Base-by-base conservation (phyloP, 2,113 vertebrate genomes). In the Thomomys bottae region DNA sequence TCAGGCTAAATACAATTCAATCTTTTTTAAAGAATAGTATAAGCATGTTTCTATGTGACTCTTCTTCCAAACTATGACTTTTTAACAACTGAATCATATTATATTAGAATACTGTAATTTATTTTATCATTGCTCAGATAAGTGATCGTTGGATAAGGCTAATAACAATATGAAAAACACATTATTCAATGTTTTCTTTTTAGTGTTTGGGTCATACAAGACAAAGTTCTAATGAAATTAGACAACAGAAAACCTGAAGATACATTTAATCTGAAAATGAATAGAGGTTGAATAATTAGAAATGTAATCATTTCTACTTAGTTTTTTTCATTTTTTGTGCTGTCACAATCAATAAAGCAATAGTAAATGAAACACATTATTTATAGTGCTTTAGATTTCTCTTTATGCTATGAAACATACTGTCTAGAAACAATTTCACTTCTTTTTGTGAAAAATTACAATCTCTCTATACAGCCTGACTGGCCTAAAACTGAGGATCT, bases 261-360 rank as follows among this genome's bases (percentile, higher is more conserved):
- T 78, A 88, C 85, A 85, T 93, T 88, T 86, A 63, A 70, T 28
- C 42, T 81, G 70, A 89, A 87, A 90, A 84, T 82, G 24, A 95
- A 81, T 54, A 18, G 12, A 76, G 36, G 24, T 59, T 84, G 28
- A 32, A 78, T 32, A n/a, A 30, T 59, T 83, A 68, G 36, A 77
- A 77, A 82, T 18, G 71, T 45, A 72, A 36, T 2, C 14, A 49
- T 88, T 88, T 75, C 32, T n/a, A 14, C 38, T 68, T 40, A n/a
- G 34, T 72, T 68, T 20, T 49, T 94, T 91, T 76, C 38, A 38
- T 64, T 93, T 88, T 87, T 12, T 80, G 61, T 84, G 40, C 20
- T 87, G 32, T 80, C 54, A 80, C n/a, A 84, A 80, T 75, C 24
- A 82, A 40, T 73, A 36, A 92, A 82, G n/a, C 36, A 66, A 70